Evolutionary conservation across 2,113 vertebrate species (phyloP).

Genomic region (Pachyramphus minor): DNA sequence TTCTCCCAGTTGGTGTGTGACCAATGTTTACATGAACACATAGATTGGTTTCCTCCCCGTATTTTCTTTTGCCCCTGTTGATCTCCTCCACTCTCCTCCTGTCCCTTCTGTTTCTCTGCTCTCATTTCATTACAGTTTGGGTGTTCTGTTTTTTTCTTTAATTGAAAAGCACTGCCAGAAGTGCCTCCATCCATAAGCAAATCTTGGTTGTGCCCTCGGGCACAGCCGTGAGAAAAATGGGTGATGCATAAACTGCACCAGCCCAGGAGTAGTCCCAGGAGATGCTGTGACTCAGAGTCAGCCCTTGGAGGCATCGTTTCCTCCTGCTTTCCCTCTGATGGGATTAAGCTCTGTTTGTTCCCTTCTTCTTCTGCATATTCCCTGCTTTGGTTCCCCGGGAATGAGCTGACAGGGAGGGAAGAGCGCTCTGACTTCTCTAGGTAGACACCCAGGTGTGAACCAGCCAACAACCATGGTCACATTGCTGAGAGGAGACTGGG

Average conservation of each 20-base stretch:
- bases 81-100: not conserved
- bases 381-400: not conserved
- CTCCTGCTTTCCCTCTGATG: slow-evolving; percentile 24
- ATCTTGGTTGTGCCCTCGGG: not conserved
- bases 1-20: not conserved
- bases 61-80: not conserved
- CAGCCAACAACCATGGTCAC: not conserved
- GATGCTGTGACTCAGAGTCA: slow-evolving; percentile 38
- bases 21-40: not conserved
- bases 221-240: slow-evolving; percentile 19
- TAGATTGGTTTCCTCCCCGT: not conserved
- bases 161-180: not conserved
- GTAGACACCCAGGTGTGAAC: not conserved
- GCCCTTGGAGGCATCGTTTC: slow-evolving; percentile 20
- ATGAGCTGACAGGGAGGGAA: not conserved
- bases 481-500: not conserved
- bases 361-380: not conserved
- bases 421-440: not conserved
- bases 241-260: slow-evolving; percentile 36
- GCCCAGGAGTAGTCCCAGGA: slow-evolving; percentile 35
- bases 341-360: slow-evolving; percentile 30
- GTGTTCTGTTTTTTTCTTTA: not conserved
- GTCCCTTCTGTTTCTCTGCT: not conserved
- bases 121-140: not conserved
- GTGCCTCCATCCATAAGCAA: slow-evolving; percentile 35